Evolutionary conservation across 2,888 invertebrate genomes (phyloP), one percentile per base, ranked within the genome.

Genomic region (Ditula angustiorana): DNA sequence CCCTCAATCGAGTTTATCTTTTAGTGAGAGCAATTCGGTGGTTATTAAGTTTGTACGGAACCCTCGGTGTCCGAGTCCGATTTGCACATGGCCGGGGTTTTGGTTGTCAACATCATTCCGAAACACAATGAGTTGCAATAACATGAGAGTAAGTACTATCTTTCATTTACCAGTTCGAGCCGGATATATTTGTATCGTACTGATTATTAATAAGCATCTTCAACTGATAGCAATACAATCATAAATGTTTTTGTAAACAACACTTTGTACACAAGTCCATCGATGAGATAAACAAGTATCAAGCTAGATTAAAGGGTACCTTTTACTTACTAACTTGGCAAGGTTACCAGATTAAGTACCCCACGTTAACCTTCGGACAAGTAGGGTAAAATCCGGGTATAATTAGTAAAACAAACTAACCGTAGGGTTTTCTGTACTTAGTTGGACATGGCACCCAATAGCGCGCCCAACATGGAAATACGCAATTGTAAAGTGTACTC

Each of bases 371-470:
- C 28, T 64, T 37, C 24, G 13, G 26, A 5, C 52, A 13, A 53
- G 30, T 33, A 19, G 11, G 21, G 46, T 28, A 59, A 53, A 53
- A 53, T 64, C 64, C 64, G 58, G 64, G 58, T 64, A 52, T 64
- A 64, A 59, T 26, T 11, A 47, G 16, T 19, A 59, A 35, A 13
- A 24, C 23, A 53, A 64, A 64, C 59, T 37, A 3, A 41, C 28
- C 10, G 7, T 33, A 65, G 53, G 55, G 49, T 41, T 49, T 53
- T 19, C 60, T 37, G 26, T 50, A 30, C 50, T 24, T 30, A 63
- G 11, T 58, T 26, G 58, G 52, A 24, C 28, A 49, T 62, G 28
- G 41, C 62, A 62, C 49, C n/a, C 49, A 13, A n/a, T 11, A 41
- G 16, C 28, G 16, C 13, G 23, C 61, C 44, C 30, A 30, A 61